Evolutionary conservation across 2,888 invertebrate species (phyloP).

Genomic region (Pomacea canaliculata): DNA sequence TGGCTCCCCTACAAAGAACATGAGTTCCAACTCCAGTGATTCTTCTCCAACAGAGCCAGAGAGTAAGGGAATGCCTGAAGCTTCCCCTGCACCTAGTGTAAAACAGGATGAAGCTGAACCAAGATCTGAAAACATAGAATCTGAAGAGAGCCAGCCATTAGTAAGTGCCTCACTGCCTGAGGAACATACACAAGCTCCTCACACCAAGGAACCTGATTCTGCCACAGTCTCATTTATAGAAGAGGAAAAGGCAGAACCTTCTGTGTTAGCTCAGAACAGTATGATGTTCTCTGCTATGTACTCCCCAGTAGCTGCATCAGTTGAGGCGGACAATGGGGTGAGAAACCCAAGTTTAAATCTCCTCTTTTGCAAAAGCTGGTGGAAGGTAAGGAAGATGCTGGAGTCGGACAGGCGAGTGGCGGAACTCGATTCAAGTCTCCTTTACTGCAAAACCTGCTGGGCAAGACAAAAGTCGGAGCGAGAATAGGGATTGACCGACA

Average conservation of each 20-base stretch:
- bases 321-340: slow-evolving; percentile 29
- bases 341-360: slow-evolving; percentile 58
- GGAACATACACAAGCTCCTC: not conserved
- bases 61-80: slow-evolving; percentile 6
- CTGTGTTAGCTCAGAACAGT: not conserved
- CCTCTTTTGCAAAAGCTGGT: slow-evolving; percentile 62
- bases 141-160: not conserved
- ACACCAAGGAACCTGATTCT: not conserved
- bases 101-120: not conserved
- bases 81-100: not conserved
- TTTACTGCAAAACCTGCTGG: slow-evolving; percentile 60
- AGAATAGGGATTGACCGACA: slow-evolving; percentile 37
- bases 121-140: slow-evolving; percentile 4
- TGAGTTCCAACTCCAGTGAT: slow-evolving; percentile 22
- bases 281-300: not conserved
- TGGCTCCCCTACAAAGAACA: slow-evolving; percentile 50
- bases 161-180: not conserved
- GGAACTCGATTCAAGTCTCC: slow-evolving; percentile 63
- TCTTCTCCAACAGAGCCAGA: slow-evolving; percentile 17
- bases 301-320: not conserved
- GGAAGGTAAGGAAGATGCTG: slow-evolving; percentile 42
- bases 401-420: slow-evolving; percentile 41
- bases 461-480: slow-evolving; percentile 53
- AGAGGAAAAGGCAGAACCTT: not conserved
- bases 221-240: not conserved